Base-by-base conservation (phyloP, 2,797 vertebrate species). In the Myotis pilosus region DNA sequence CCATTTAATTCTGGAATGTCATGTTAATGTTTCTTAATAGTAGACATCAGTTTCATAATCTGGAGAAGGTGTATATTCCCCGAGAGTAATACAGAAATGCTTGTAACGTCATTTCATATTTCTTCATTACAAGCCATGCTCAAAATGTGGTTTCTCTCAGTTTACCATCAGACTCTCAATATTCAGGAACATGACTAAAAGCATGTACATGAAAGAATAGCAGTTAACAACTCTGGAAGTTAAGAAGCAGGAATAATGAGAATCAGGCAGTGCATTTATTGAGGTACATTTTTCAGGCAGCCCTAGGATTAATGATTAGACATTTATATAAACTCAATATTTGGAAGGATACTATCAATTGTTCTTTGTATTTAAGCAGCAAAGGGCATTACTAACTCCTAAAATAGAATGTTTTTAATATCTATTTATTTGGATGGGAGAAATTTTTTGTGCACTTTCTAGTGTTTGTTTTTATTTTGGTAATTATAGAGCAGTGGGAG, bases 21-120 rank as follows among this genome's bases (percentile, higher is more conserved):
- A 47, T 36, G 17, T 92, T 95, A 78, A 86, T 74, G 16, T 92
- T 96, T 94, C 47, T 82, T 88, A 28, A 4, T 96, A 81, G 91
- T 85, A 30, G 38, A 85, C n/a, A 88, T 68, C 71, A 95, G 55
- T 38, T 64, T 96, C 53, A 90, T 80, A 74, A 87, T 96, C n/a
- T 94, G 41, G 44, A 94, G 38, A 90, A 55, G 12, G 7, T 81
- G 4, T 23, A 5, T 79, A 79, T 76, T 93, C 62, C 38, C 44
- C 69, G 87, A 87, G 36, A 86, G 25, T 81, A 88, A 66, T 49
- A 60, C 8, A 49, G 41, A 94, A 87, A 76, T 96, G 10, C 23
- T 96, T 80, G 5, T 69, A 75, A 23, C 1, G 17, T 57, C 25
- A 82, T 83, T 94, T 88, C 69, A 1, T 74, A 47, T 90, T 76